A percentile compares a stretch with the other conserved stretches of the same genome.
These are phyloP conservation scores for Ophiothrix spiculata DNA, from an alignment of 35 echinoderm and acorn worm species.

Conservation along the genomic window DNA sequence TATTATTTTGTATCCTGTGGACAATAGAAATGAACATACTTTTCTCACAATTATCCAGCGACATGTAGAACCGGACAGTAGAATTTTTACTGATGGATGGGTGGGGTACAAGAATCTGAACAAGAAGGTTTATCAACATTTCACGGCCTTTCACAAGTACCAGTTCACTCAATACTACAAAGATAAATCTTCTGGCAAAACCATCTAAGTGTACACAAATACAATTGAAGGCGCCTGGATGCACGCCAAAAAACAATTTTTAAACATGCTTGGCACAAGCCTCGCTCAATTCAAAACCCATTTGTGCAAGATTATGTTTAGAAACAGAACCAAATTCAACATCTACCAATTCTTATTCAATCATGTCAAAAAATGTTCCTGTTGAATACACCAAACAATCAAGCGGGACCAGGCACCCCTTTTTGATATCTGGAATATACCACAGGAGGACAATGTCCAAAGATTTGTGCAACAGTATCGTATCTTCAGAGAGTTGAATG, in stretches of 20 bases:
- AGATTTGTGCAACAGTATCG: no score
- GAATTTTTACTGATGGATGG: conserved; percentile 33
- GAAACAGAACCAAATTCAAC: not conserved
- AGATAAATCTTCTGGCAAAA: not conserved
- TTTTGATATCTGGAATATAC: no score
- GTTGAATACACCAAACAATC: no score
- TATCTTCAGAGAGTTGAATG: no score
- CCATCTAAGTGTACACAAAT: conserved; percentile 3
- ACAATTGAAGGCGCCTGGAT: conserved; percentile 22
- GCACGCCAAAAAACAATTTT: conserved; percentile 22
- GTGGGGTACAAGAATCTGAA: conserved; percentile 5
- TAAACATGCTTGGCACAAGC: not conserved
- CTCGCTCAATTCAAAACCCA: conserved; percentile 5
- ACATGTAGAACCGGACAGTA: not conserved
- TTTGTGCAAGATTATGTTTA: not conserved
- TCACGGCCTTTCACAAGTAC: conserved; percentile 16
- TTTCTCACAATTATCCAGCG: not conserved
- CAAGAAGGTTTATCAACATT: conserved; percentile 4
- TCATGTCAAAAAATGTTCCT: not conserved
- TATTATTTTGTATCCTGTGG: conserved; percentile 8
- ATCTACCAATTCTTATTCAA: not conserved
- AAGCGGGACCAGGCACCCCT: no score
- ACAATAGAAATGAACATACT: conserved; percentile 2
- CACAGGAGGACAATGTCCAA: no score
- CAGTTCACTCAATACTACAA: not conserved